phyloP scores from a whole-genome alignment of 2,113 vertebrate genomes.

The Canis aureus region DNA sequence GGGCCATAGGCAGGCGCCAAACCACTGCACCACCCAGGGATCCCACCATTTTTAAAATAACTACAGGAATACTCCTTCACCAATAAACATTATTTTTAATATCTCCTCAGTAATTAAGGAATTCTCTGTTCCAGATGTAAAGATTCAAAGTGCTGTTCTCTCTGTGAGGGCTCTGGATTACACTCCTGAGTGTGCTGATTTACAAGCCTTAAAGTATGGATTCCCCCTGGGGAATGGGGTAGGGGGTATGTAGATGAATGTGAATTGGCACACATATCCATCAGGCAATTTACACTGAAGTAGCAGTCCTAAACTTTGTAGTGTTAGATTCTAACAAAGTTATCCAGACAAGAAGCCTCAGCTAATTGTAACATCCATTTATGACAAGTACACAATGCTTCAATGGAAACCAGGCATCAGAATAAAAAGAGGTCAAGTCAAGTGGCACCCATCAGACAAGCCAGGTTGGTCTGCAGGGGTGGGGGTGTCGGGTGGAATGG shows the following conservation, averaged over 20 bases:
- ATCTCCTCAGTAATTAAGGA: neutral
- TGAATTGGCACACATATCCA: neutral
- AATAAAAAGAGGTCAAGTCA: neutral
- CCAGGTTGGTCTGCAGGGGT: neutral
- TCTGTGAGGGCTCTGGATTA: neutral
- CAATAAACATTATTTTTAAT: neutral
- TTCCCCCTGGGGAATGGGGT: neutral
- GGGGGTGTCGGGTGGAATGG: rapidly evolving
- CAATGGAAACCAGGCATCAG: neutral
- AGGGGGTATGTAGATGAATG: neutral
- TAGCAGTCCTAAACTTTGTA: neutral
- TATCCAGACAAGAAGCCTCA: neutral
- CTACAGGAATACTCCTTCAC: neutral
- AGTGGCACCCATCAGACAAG: neutral
- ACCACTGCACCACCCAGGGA: no score
- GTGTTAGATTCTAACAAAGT: neutral
- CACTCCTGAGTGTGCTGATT: neutral
- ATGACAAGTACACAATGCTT: neutral
- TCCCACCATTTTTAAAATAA: neutral
- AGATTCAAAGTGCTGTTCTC: neutral
- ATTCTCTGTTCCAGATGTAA: neutral
- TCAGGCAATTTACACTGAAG: neutral
- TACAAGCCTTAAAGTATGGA: neutral
- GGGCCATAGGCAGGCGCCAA: no score
- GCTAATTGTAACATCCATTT: neutral